Evolutionary conservation across 1,140 invertebrate species (phyloP).

Genomic region (Limonius californicus): DNA sequence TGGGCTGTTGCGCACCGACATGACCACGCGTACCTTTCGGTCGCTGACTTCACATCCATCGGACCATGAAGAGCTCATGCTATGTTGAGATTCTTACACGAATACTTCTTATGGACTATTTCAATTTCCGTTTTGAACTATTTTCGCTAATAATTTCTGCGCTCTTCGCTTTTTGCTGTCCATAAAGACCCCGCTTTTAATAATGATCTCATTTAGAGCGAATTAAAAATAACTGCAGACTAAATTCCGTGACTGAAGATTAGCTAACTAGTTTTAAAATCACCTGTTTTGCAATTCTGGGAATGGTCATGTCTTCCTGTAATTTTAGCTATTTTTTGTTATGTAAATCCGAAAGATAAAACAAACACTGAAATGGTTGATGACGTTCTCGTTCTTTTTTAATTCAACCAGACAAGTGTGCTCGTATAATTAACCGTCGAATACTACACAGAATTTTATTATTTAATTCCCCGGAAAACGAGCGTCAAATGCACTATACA

Average conservation of each 20-base stretch:
- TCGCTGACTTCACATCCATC: conserved; percentile 26
- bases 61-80: conserved; percentile 21
- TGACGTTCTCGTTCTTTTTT: neutral
- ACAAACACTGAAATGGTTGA: neutral
- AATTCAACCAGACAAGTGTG: no score
- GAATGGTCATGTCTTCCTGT: neutral
- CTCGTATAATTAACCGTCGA: no score
- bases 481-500: no score
- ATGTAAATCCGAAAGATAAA: conserved; percentile 1
- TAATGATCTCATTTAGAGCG: neutral
- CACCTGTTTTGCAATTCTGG: neutral
- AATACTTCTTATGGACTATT: conserved; percentile 7
- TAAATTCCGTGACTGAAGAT: neutral
- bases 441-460: no score
- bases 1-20: conserved; percentile 1
- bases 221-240: neutral
- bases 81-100: conserved; percentile 12
- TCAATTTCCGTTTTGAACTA: conserved; percentile 12
- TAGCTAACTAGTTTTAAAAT: conserved; percentile 1
- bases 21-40: conserved; percentile 17
- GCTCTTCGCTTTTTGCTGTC: neutral
- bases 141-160: neutral
- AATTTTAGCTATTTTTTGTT: conserved; percentile 9
- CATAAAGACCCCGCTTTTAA: neutral
- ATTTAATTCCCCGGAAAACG: no score